phyloP scores from a whole-genome alignment of 1,140 invertebrate species.

The Psilanteris sp. region DNA sequence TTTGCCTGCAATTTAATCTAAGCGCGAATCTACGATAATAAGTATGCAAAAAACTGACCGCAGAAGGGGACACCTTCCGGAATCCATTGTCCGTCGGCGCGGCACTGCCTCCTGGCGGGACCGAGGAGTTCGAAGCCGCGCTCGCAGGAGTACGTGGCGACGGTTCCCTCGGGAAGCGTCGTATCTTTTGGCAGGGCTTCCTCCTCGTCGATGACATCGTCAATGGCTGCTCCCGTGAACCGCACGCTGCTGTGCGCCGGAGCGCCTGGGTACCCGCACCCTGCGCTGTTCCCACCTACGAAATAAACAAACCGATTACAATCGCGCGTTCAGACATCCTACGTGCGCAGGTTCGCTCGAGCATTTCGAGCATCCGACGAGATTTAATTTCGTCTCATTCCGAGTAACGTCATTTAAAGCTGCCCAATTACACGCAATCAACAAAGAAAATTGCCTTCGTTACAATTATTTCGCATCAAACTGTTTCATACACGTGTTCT shows the following conservation, averaged over 20 bases:
- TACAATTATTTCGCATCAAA: no score
- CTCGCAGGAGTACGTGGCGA: conserved; percentile 93
- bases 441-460: no score
- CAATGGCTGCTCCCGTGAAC: conserved; percentile 82
- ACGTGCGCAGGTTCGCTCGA: no score
- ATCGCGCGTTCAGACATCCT: no score
- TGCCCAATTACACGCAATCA: no score
- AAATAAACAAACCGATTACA: conserved; percentile 5
- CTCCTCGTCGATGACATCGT: conserved; percentile 76
- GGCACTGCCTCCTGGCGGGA: conserved; percentile 88
- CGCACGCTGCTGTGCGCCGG: conserved; percentile 91
- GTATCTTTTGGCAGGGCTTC: conserved; percentile 80
- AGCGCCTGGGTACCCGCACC: conserved; percentile 94
- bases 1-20: no score
- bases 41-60: conserved; percentile 89
- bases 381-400: no score
- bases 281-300: conserved; percentile 67
- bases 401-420: no score
- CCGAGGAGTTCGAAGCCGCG: conserved; percentile 94
- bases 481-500: no score
- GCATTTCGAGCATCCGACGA: no score
- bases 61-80: conserved; percentile 96
- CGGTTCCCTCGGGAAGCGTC: conserved; percentile 83
- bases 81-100: conserved; percentile 88
- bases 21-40: no score